phyloP scores from a whole-genome alignment of 2,888 invertebrate species.

The Microctonus aethiopoides region DNA sequence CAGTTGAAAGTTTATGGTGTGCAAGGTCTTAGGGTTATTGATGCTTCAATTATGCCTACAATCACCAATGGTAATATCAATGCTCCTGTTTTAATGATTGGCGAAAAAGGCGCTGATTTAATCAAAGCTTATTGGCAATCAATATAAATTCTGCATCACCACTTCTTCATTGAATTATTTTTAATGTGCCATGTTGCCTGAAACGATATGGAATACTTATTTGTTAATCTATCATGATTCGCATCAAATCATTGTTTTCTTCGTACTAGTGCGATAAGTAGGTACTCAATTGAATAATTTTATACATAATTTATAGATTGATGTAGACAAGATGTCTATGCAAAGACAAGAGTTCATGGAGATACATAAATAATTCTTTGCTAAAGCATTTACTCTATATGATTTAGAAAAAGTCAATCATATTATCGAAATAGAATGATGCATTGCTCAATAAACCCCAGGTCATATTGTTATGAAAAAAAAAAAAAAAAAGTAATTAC shows the following conservation, averaged over 20 bases:
- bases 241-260: neutral
- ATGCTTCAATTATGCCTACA: conserved; percentile 89
- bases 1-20: conserved; percentile 82
- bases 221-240: neutral
- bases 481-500: neutral
- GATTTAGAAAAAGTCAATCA: neutral
- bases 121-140: conserved; percentile 79
- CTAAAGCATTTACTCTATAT: neutral
- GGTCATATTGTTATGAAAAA: neutral
- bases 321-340: too few relatives aligned
- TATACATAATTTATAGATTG: neutral
- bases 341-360: too few relatives aligned
- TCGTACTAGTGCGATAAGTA: neutral
- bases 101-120: conserved; percentile 86
- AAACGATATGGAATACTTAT: neutral
- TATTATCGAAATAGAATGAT: neutral
- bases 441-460: conserved; percentile 3
- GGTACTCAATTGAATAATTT: neutral
- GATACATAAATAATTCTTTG: conserved; percentile 1
- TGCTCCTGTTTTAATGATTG: conserved; percentile 89
- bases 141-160: neutral
- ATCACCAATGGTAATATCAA: conserved; percentile 90
- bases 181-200: neutral
- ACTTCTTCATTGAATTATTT: neutral
- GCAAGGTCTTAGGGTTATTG: conserved; percentile 82